phyloP scores from a whole-genome alignment of 2,113 vertebrate genomes.

The Propithecus coquereli region DNA sequence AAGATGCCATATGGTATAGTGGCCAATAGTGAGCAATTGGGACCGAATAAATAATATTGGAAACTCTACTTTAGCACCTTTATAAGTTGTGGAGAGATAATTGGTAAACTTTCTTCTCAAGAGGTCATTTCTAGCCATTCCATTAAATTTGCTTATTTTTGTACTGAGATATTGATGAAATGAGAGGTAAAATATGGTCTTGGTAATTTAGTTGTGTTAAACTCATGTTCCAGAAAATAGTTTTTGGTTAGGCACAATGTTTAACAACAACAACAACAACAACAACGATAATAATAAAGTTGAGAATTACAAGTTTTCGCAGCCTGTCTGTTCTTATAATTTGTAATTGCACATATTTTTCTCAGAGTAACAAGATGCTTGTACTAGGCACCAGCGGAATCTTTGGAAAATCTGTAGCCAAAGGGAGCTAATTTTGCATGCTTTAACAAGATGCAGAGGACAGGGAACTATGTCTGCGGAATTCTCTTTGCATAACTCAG shows the following conservation, averaged over 20 bases:
- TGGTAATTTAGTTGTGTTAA: neutral
- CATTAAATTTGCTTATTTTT: constrained; percentile 17
- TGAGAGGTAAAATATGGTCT: neutral
- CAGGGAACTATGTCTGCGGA: neutral
- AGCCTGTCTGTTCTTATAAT: neutral
- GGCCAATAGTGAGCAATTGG: neutral
- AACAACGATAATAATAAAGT: neutral
- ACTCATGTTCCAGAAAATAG: neutral
- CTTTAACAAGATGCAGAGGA: neutral
- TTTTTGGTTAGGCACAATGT: neutral
- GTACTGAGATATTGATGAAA: neutral
- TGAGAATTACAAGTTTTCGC: neutral
- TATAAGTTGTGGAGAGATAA: neutral
- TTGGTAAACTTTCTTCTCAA: neutral
- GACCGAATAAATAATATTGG: neutral
- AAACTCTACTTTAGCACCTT: neutral
- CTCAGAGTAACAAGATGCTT: neutral
- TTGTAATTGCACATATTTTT: neutral
- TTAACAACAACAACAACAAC: neutral
- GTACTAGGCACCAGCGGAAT: neutral
- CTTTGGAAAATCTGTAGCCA: neutral
- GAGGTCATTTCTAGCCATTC: neutral
- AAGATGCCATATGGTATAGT: neutral
- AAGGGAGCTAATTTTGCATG: neutral
- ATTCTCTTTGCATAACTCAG: neutral